Percentiles rank a stretch among this genome's conserved stretches.
phyloP scores from a whole-genome alignment of 2,113 vertebrate genomes.

The Tychaedon coryphoeus region DNA sequence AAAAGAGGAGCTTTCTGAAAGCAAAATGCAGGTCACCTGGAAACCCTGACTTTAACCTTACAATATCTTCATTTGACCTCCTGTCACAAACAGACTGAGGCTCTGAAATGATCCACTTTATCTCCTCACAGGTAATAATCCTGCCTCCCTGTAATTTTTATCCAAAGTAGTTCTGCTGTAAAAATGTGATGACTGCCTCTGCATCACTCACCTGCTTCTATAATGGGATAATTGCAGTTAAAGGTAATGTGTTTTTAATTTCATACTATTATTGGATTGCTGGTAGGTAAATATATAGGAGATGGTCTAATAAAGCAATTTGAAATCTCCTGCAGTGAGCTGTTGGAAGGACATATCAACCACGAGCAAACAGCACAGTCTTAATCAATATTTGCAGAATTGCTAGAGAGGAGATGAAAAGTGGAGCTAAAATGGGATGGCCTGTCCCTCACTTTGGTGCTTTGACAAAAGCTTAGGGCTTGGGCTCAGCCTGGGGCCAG shows the following conservation, averaged over 20 bases:
- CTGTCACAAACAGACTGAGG: background rate
- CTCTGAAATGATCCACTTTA: background rate
- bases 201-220: background rate
- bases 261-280: background rate
- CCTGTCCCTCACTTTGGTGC: background rate
- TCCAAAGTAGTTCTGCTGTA: background rate
- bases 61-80: background rate
- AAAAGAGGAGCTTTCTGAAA: background rate
- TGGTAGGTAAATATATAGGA: conserved; percentile 7
- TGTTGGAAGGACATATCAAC: background rate
- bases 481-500: background rate
- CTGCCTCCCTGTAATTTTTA: background rate
- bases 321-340: background rate
- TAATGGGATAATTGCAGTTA: conserved; percentile 30
- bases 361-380: background rate
- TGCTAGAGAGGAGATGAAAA: background rate
- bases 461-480: background rate
- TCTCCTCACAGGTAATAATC: background rate
- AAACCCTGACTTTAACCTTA: background rate
- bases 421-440: background rate
- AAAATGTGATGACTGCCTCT: conserved; percentile 9
- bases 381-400: background rate
- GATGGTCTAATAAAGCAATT: background rate
- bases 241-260: conserved; percentile 50
- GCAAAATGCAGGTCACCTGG: background rate